phyloP scores from a whole-genome alignment of 2,113 vertebrate genomes.

The Okapia johnstoni region DNA sequence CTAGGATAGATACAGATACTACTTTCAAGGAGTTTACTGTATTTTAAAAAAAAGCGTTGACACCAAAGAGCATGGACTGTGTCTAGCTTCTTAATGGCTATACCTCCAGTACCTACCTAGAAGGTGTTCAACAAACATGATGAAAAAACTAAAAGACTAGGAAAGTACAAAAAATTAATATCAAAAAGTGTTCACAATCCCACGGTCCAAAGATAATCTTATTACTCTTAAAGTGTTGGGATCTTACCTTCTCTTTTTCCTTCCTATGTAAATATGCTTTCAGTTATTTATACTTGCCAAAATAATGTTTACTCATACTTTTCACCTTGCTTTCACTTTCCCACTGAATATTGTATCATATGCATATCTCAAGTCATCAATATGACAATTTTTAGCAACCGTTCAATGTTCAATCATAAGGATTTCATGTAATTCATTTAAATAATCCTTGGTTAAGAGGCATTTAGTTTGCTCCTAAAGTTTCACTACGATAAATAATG shows the following conservation, averaged over 20 bases:
- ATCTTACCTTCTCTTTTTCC: background rate
- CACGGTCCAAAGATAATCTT: background rate
- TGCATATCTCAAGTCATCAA: background rate
- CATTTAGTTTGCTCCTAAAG: background rate
- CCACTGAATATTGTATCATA: background rate
- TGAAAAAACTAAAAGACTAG: background rate
- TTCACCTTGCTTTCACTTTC: slow-evolving; percentile 41
- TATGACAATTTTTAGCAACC: slow-evolving; percentile 17
- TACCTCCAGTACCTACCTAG: background rate
- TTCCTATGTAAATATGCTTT: background rate
- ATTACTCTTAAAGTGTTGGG: background rate
- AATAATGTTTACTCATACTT: background rate
- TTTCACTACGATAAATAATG: background rate
- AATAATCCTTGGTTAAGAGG: background rate
- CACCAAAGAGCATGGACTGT: background rate
- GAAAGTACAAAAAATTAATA: background rate
- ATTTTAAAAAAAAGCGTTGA: background rate
- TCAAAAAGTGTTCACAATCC: slow-evolving; percentile 17
- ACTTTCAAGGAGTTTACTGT: background rate
- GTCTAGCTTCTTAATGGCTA: background rate
- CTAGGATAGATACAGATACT: background rate
- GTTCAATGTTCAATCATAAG: background rate
- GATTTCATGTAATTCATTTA: background rate
- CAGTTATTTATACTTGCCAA: background rate
- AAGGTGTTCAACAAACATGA: background rate